Conservation (phyloP, 1,140 invertebrate genomes). For the Aphelenchoides besseyi region DNA sequence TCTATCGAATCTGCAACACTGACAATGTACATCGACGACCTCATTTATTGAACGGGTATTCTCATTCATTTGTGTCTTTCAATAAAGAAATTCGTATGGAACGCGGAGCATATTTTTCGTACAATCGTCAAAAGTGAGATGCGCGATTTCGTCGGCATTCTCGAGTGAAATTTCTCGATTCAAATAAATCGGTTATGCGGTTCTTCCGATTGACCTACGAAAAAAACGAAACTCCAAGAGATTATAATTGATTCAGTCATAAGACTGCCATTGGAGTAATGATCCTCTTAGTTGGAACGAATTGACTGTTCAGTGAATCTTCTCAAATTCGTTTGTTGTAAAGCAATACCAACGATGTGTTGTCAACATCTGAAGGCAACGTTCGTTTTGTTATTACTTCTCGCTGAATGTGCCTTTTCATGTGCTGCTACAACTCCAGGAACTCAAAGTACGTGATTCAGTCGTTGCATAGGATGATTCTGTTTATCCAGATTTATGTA, state of each 20-base stretch:
- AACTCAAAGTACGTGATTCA: neutral
- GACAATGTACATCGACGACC: conserved; percentile 17
- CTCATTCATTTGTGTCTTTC: neutral
- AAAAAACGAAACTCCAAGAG: neutral
- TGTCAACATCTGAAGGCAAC: neutral
- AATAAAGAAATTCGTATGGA: conserved; percentile 3
- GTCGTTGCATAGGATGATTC: neutral
- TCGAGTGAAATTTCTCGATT: no score
- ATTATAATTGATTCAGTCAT: neutral
- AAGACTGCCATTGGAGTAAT: no score
- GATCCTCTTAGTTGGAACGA: no score
- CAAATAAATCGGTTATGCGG: neutral
- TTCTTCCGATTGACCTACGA: neutral
- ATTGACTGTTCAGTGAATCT: no score
- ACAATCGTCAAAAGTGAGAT: neutral
- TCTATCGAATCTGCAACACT: conserved; percentile 23
- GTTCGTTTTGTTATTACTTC: neutral
- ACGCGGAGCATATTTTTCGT: no score
- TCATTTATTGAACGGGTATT: neutral
- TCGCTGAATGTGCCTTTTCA: neutral
- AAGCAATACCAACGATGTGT: neutral
- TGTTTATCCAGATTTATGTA: neutral
- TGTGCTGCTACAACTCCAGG: neutral
- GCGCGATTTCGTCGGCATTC: neutral
- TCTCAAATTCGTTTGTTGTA: neutral